These are phyloP conservation scores for Kradibia gibbosae DNA, from an alignment of 1,140 invertebrate genomes.

Conservation along the genomic window DNA sequence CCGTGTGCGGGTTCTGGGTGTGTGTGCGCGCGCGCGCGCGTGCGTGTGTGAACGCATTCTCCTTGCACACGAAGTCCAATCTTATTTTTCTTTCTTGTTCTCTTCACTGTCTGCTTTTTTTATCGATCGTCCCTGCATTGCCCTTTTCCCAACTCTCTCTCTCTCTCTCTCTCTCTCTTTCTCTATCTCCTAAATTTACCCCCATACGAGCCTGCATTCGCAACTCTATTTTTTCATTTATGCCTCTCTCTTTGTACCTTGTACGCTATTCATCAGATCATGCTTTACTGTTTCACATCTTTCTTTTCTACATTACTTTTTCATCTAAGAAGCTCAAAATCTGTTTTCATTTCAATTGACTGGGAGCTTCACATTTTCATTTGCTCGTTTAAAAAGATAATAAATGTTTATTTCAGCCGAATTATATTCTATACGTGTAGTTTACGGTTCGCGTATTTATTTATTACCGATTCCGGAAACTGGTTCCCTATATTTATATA, in stretches of 20 bases:
- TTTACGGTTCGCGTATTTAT: neutral
- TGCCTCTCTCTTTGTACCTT: slow-evolving; percentile 15
- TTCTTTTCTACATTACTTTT: neutral
- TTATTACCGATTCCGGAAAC: neutral
- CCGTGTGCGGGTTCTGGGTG: neutral
- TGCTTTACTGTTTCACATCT: neutral
- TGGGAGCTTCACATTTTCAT: neutral
- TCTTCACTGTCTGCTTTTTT: slow-evolving; percentile 26
- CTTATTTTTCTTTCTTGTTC: slow-evolving; percentile 25
- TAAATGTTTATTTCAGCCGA: neutral
- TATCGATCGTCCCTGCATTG: slow-evolving; percentile 39
- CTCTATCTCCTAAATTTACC: slow-evolving; percentile 39
- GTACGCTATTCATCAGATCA: slow-evolving; percentile 5
- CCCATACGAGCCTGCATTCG: neutral
- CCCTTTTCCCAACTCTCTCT: slow-evolving; percentile 36
- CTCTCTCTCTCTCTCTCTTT: slow-evolving; percentile 16
- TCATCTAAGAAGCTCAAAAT: neutral
- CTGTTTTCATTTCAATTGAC: neutral
- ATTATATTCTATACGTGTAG: neutral
- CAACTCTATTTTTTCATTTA: slow-evolving; percentile 32
- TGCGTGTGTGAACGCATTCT: slow-evolving; percentile 28
- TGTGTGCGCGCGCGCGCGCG: neutral
- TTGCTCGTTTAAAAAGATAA: neutral
- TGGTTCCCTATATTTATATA: neutral
- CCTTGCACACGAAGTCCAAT: slow-evolving; percentile 8